A percentile compares a stretch with the other conserved stretches of the same genome.
Conservation (phyloP, 2,113 vertebrate genomes). For the Grus americana region DNA sequence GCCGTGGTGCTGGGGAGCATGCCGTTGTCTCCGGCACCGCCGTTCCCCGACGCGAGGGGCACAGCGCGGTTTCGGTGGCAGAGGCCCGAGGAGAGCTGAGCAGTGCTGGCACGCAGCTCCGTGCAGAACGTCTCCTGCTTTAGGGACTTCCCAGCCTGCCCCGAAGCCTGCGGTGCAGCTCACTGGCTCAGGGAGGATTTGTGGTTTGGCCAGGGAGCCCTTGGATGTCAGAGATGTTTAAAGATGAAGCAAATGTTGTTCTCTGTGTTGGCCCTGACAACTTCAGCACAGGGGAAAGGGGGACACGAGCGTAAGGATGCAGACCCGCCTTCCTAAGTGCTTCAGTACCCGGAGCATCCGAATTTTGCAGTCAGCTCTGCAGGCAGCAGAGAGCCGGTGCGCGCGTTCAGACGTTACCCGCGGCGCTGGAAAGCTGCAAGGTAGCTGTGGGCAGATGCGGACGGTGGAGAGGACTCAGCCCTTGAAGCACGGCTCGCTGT, state of each 20-base stretch:
- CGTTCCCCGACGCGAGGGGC: rapidly evolving
- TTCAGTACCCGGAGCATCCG: too few species aligned
- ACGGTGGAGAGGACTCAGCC: too few species aligned
- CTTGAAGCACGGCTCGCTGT: neutral
- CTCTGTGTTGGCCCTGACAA: neutral
- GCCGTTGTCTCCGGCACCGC: rapidly evolving
- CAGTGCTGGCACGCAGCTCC: neutral
- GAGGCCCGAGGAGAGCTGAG: neutral
- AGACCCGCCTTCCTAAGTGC: neutral
- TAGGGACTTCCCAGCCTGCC: neutral
- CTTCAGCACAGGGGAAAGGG: neutral
- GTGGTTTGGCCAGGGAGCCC: neutral
- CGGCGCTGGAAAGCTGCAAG: neutral
- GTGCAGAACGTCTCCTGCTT: neutral
- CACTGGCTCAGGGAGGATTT: neutral
- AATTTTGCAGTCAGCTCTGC: neutral
- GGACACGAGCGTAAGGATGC: neutral
- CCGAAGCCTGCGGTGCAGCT: neutral
- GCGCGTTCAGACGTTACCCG: rapidly evolving
- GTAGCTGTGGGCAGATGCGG: neutral
- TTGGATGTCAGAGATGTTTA: neutral
- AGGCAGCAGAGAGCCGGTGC: neutral
- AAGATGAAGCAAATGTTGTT: neutral
- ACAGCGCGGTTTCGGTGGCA: neutral
- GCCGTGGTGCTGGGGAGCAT: rapidly evolving